Evolutionary conservation across 2,888 invertebrate species (phyloP).

Genomic region (Bembecia ichneumoniformis): DNA sequence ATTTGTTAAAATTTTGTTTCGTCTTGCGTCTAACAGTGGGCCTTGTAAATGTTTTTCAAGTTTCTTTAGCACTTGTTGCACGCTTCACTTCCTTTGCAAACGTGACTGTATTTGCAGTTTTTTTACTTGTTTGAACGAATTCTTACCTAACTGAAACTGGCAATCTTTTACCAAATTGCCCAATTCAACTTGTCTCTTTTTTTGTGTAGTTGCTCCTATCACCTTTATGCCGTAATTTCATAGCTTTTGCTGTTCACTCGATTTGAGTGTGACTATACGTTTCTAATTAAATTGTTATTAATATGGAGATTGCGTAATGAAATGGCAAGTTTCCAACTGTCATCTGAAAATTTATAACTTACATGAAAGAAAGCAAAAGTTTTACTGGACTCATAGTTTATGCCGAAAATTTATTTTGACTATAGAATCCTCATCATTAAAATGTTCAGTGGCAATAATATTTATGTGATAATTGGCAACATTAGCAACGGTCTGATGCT

Average conservation of each 20-base stretch:
- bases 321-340: slow-evolving; percentile 45
- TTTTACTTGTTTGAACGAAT: slow-evolving; percentile 31
- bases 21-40: too few relatives aligned
- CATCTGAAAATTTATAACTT: slow-evolving; percentile 32
- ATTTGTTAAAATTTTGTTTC: neutral
- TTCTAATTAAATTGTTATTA: slow-evolving; percentile 18
- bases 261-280: slow-evolving; percentile 6
- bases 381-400: slow-evolving; percentile 22
- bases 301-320: slow-evolving; percentile 32
- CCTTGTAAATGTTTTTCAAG: neutral
- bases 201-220: slow-evolving; percentile 22
- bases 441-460: slow-evolving; percentile 10
- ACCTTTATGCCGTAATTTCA: slow-evolving; percentile 19
- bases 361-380: slow-evolving; percentile 40
- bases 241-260: slow-evolving; percentile 37
- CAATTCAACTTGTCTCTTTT: slow-evolving; percentile 40
- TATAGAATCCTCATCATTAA: slow-evolving; percentile 13
- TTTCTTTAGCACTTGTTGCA: slow-evolving; percentile 54
- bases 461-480: slow-evolving; percentile 19
- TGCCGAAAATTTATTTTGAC: slow-evolving; percentile 19
- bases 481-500: slow-evolving; percentile 1
- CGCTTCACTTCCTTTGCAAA: slow-evolving; percentile 46
- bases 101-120: slow-evolving; percentile 56
- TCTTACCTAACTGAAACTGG: slow-evolving; percentile 42
- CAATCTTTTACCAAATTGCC: slow-evolving; percentile 48